Evolutionary conservation across 2,797 vertebrate species (phyloP).

Genomic region (Eutrigla gurnardus): DNA sequence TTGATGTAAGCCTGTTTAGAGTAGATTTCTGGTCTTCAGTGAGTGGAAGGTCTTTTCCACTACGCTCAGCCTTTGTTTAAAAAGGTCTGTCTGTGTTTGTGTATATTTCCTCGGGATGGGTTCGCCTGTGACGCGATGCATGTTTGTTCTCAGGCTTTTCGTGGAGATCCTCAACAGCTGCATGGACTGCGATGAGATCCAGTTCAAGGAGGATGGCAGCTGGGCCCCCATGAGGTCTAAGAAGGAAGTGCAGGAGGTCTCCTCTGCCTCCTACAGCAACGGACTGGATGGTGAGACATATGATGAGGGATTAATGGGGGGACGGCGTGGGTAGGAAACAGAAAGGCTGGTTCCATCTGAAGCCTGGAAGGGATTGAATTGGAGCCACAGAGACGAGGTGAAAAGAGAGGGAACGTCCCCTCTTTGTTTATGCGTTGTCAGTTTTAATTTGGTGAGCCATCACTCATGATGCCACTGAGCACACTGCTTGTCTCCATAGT

Average conservation of each 20-base stretch:
- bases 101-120: background rate
- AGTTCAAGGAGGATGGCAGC: conserved; percentile 96
- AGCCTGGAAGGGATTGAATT: conserved; percentile 29
- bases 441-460: conserved; percentile 49
- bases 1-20: conserved; percentile 8
- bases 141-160: conserved; percentile 87
- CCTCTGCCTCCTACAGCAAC: conserved; percentile 84
- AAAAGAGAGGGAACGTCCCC: conserved; percentile 5
- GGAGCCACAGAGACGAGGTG: conserved; percentile 21
- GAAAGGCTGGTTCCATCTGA: conserved; percentile 8
- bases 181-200: conserved; percentile 97
- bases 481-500: conserved; percentile 59
- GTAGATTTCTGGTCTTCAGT: background rate
- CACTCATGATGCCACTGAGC: conserved; percentile 27
- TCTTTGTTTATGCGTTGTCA: conserved; percentile 57
- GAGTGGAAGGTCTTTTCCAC: conserved; percentile 13
- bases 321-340: background rate
- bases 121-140: conserved; percentile 7
- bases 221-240: conserved; percentile 99
- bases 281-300: conserved; percentile 89
- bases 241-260: conserved; percentile 96
- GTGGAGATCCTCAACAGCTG: conserved; percentile 98
- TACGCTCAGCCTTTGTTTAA: conserved; percentile 2
- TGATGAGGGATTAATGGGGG: background rate
- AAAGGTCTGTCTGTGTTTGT: conserved; percentile 19